Conservation (phyloP, 2,888 invertebrate species). For the Azorinus chamasolen region DNA sequence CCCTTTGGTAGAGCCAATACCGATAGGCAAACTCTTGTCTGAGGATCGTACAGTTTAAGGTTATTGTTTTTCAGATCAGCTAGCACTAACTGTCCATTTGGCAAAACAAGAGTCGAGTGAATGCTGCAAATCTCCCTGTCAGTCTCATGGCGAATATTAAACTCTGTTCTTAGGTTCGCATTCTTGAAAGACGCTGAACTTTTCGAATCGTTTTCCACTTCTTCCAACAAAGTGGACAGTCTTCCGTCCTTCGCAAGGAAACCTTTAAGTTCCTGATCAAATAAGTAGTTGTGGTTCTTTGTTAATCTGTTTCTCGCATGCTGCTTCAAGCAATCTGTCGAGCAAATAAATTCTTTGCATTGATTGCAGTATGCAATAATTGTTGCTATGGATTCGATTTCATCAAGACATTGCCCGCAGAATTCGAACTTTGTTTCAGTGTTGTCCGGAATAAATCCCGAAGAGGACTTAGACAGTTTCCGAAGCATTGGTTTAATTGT, state of each 20-base stretch:
- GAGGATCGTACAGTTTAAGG: constrained; percentile 44
- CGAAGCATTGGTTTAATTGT: too few relatives aligned
- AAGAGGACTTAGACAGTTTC: too few relatives aligned
- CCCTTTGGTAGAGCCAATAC: constrained; percentile 38
- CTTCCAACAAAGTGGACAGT: background rate
- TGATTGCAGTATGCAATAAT: constrained; percentile 44
- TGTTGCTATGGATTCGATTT: constrained; percentile 14
- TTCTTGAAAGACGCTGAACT: background rate
- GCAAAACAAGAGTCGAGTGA: constrained; percentile 29
- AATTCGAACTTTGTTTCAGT: background rate
- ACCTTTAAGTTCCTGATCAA: constrained; percentile 35
- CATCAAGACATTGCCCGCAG: constrained; percentile 54
- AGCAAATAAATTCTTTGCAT: constrained; percentile 53
- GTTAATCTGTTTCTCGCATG: constrained; percentile 45
- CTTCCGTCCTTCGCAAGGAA: constrained; percentile 10
- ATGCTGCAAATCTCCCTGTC: constrained; percentile 60
- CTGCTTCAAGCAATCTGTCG: constrained; percentile 39
- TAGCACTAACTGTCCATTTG: constrained; percentile 17
- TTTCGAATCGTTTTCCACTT: background rate
- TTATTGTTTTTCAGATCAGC: constrained; percentile 58
- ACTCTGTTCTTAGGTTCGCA: constrained; percentile 42
- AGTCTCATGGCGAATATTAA: constrained; percentile 19
- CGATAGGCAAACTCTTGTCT: constrained; percentile 27
- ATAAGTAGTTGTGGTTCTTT: constrained; percentile 37
- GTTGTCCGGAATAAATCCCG: too few relatives aligned